Percentiles rank a stretch among this genome's conserved stretches.
Conservation (phyloP, 2,113 vertebrate species). For the Lethenteron camtschaticum region DNA sequence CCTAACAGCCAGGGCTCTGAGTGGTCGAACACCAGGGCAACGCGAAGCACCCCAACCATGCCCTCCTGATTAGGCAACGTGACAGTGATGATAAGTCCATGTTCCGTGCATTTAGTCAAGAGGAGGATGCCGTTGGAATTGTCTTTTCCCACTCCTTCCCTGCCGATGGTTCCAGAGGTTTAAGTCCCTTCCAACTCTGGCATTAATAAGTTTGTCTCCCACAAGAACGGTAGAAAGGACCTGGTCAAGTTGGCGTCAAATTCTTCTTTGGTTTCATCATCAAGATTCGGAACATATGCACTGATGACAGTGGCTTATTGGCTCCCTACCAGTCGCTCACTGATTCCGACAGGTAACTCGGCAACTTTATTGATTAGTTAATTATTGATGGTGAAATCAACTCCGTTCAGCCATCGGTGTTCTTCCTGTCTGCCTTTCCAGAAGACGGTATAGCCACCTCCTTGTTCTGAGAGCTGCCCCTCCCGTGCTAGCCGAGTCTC, state of each 20-base stretch:
- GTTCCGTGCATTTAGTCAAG: background rate
- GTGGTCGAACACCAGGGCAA: no score
- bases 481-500: background rate
- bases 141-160: background rate
- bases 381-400: background rate
- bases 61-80: no score
- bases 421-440: conserved; percentile 2
- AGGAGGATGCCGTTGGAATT: background rate
- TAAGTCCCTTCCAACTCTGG: background rate
- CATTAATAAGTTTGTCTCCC: background rate
- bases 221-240: background rate
- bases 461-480: background rate
- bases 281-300: background rate
- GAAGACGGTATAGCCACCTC: conserved; percentile 1
- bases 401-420: background rate
- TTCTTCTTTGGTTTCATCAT: background rate
- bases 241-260: background rate
- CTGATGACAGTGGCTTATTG: background rate
- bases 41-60: no score
- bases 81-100: background rate
- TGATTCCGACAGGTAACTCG: background rate
- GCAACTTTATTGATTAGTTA: background rate
- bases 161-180: background rate
- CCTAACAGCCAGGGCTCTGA: no score
- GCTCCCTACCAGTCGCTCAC: background rate